Conservation (phyloP, 2,888 invertebrate genomes). For the Pyralis farinalis region DNA sequence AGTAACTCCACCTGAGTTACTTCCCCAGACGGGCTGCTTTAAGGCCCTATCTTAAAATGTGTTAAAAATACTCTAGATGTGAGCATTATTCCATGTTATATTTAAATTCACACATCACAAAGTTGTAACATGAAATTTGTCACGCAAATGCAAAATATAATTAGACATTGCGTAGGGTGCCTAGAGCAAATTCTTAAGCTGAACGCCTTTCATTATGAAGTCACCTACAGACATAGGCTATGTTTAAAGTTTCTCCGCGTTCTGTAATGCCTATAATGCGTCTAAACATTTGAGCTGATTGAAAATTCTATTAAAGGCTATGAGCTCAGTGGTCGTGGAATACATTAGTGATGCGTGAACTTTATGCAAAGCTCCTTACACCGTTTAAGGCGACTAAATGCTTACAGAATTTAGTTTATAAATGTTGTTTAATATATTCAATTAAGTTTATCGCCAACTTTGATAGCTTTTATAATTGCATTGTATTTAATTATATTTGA, state of each 20-base stretch:
- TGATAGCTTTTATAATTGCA: not conserved
- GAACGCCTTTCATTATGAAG: constrained; percentile 71
- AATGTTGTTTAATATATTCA: constrained; percentile 16
- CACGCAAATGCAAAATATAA: not conserved
- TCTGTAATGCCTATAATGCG: constrained; percentile 47
- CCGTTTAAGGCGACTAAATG: constrained; percentile 38
- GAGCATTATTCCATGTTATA: no score
- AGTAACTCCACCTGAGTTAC: no score
- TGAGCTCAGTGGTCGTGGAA: constrained; percentile 77
- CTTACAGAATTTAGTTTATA: constrained; percentile 40
- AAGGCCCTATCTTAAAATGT: no score
- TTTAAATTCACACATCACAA: no score
- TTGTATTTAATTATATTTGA: not conserved
- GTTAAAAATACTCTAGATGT: no score
- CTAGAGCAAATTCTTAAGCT: constrained; percentile 44
- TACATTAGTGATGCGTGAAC: constrained; percentile 71
- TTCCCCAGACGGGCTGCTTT: no score
- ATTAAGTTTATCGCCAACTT: not conserved
- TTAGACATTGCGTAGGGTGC: constrained; percentile 15
- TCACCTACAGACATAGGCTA: constrained; percentile 51
- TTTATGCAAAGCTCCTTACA: constrained; percentile 58
- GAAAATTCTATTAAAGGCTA: constrained; percentile 71
- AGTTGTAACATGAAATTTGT: no score
- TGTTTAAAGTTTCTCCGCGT: constrained; percentile 43
- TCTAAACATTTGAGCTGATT: constrained; percentile 55